Base-by-base conservation (phyloP, 1,140 invertebrate genomes). In the Drosophila pectinifera region DNA sequence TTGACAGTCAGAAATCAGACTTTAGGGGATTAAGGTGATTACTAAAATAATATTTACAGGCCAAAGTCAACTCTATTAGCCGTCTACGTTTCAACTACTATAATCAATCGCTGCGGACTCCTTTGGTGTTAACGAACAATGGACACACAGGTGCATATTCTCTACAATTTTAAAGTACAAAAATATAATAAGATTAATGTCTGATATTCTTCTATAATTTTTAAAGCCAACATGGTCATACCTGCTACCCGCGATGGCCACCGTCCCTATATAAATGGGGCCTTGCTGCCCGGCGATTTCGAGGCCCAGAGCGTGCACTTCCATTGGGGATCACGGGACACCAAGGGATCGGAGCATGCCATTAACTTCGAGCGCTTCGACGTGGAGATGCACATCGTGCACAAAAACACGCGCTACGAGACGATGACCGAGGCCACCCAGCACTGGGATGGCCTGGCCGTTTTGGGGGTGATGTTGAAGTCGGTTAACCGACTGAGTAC, bases 221-320 rank as follows among this genome's bases (percentile, higher is more conserved):
- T 1, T 0, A 3, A n/a, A 89, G 84, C 77, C 5, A 89, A 72
- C 38, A 65, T 89, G 55, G 84, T 69, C 1, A 13, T 86, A 26
- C 67, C 83, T 1, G 11, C 18, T 1, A 83, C 72, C 3, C 45
- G 24, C 1, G 43, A 34, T 26, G 85, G 81, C 1, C 41, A 56
- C 56, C 80, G 94, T 2, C 94, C 95, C 0, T 94, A 94, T 75
- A 94, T 95, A 63, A 95, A 94, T 74, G 95, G 95, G 0, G 95
- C 93, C 3, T 82, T 93, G 6, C 72, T 96, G 3, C 93, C 93
- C 53, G 92, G 93, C 28, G 92, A 93, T 41, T 96, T 95, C 48
- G 94, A 95, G 80, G 93, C 94, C 10, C 94, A 95, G 79, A 93
- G 94, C 10, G 92, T 95, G 1, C 95, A 95, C 80, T 95, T 95